Evolutionary conservation across 2,888 invertebrate species (phyloP).

Genomic region (Ptychoptera albimana): DNA sequence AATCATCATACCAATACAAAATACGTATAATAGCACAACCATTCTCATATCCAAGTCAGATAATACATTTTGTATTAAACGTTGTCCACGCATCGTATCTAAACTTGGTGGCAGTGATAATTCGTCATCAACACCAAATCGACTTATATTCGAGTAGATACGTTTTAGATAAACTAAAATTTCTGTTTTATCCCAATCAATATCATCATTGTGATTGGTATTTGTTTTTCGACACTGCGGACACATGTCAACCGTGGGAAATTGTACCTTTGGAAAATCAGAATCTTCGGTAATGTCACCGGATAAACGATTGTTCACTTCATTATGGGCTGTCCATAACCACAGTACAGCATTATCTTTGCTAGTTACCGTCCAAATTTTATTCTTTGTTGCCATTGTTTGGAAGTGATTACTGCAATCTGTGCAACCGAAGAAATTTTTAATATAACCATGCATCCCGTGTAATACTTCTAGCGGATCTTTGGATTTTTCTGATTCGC

Average conservation of each 20-base stretch:
- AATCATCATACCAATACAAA: conserved; percentile 57
- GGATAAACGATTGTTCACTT: conserved; percentile 74
- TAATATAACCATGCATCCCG: conserved; percentile 77
- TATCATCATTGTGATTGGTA: conserved; percentile 8
- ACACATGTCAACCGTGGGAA: conserved; percentile 57
- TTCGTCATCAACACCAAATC: conserved; percentile 20
- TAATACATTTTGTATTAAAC: conserved; percentile 21
- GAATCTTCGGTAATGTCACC: conserved; percentile 87
- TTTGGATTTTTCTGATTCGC: conserved; percentile 29
- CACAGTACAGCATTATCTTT: conserved; percentile 70
- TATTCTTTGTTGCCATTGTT: conserved; percentile 58
- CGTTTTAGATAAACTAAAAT: conserved; percentile 25
- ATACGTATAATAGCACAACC: conserved; percentile 57
- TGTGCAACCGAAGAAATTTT: conserved; percentile 84
- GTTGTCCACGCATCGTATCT: conserved; percentile 21
- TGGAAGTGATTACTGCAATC: conserved; percentile 84
- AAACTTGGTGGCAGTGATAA: conserved; percentile 16
- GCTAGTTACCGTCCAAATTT: conserved; percentile 50
- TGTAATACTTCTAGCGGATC: conserved; percentile 55
- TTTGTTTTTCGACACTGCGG: conserved; percentile 39
- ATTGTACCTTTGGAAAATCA: conserved; percentile 72
- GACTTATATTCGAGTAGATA: conserved; percentile 24
- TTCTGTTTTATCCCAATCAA: conserved; percentile 23
- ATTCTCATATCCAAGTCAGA: conserved; percentile 50
- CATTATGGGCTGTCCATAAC: conserved; percentile 91